Percentiles rank a stretch among this genome's conserved stretches.
phyloP scores from a whole-genome alignment of 1,140 invertebrate genomes.

The Cotesia chilonis region DNA sequence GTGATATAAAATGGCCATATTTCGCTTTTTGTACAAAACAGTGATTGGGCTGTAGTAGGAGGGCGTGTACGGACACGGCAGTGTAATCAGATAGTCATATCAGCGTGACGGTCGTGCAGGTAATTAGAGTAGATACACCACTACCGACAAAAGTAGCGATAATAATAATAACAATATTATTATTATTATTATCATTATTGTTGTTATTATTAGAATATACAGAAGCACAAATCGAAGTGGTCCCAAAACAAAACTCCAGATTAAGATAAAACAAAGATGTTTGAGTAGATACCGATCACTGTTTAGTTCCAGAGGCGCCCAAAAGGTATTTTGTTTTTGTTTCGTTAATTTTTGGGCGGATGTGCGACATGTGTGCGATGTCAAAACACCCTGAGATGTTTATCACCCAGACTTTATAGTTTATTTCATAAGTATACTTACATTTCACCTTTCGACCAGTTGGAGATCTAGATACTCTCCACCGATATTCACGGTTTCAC shows the following conservation, averaged over 20 bases:
- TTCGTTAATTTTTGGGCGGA: neutral
- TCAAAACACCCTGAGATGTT: conserved; percentile 60
- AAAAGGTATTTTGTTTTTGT: neutral
- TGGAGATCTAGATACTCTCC: conserved; percentile 44
- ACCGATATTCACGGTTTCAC: no score
- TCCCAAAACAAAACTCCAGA: neutral
- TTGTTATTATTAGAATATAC: neutral
- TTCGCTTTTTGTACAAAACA: conserved; percentile 8
- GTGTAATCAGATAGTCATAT: conserved; percentile 38
- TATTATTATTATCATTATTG: no score
- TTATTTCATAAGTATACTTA: no score
- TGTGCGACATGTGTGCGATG: conserved; percentile 62
- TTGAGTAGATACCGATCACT: no score
- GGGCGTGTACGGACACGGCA: conserved; percentile 35
- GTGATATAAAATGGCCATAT: neutral
- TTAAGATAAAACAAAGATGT: neutral
- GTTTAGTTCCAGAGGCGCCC: neutral
- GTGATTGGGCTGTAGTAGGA: conserved; percentile 23
- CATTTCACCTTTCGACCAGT: conserved; percentile 55
- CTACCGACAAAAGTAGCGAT: no score
- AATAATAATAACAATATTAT: no score
- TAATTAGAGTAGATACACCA: conserved; percentile 40
- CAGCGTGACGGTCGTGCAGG: conserved; percentile 38
- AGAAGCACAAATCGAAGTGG: no score
- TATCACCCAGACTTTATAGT: conserved; percentile 45